Evolutionary conservation across 1,140 invertebrate genomes (phyloP).

Genomic region (Atta texana): DNA sequence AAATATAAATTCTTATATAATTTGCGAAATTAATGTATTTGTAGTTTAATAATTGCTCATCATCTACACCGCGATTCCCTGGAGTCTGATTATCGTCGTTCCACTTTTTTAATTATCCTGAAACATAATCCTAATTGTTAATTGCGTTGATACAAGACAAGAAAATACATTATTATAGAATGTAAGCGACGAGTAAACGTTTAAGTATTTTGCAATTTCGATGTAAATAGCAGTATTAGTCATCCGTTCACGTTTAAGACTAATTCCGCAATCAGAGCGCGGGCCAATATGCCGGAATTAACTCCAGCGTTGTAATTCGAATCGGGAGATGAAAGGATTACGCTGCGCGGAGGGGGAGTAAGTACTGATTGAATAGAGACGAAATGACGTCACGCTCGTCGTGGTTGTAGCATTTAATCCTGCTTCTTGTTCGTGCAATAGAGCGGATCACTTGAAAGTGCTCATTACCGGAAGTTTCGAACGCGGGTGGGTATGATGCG

Average conservation of each 20-base stretch:
- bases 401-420: conserved; percentile 38
- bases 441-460: conserved; percentile 8
- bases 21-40: too few relatives aligned
- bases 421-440: neutral
- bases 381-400: conserved; percentile 35
- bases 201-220: neutral
- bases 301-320: conserved; percentile 52
- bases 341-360: neutral
- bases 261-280: conserved; percentile 44
- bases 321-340: conserved; percentile 46
- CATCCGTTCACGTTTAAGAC: conserved; percentile 43
- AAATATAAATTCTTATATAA: too few relatives aligned
- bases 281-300: conserved; percentile 55
- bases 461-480: conserved; percentile 34
- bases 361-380: conserved; percentile 49
- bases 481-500: neutral
- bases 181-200: neutral
- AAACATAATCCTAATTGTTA: too few relatives aligned
- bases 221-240: conserved; percentile 30
- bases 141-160: neutral
- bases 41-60: too few relatives aligned
- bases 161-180: neutral
- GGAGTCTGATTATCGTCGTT: too few relatives aligned
- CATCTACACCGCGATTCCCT: too few relatives aligned
- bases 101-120: too few relatives aligned